Evolutionary conservation across 1,140 invertebrate genomes (phyloP), one percentile per base, ranked within the genome.

Genomic region (Hylaeus anthracinus): DNA sequence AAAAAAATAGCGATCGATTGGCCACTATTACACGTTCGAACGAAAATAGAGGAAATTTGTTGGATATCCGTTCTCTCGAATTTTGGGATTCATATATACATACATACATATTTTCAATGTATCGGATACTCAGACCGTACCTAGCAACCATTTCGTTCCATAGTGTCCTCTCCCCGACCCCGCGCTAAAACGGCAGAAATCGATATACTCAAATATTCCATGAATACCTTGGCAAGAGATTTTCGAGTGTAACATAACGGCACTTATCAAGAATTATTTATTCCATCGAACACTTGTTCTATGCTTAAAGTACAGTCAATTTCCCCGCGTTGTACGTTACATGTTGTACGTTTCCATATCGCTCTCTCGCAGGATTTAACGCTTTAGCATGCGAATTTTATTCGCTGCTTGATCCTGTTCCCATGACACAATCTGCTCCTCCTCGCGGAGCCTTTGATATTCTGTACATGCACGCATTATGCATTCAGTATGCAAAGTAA

Each of bases 151-250:
- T 76, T 76, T 39, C 48, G 65, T 43, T 58, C 53, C 64, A 69
- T 55, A 58, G 41, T 48, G 12, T 39, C 72, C 4, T 9, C 15
- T 1, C 9, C 39, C 8, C 64, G 12, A n/a, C n/a, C 8, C 12
- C 15, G 9, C 14, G 48, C 1, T 69, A 48, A 69, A 76, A 69
- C 15, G 65, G n/a, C 5, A 58, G 48, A 48, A 69, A 76, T 76
- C 74, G 74, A 76, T 76, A 67, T 39, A 76, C 74, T 76, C 26
- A 60, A 76, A 76, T 76, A 76, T 76, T 76, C 65, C 65, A 69
- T 76, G 74, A 76, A 76, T 76, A 76, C 55, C 26, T 9, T 5
- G 74, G n/a, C 14, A 56, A n/a, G 69, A 76, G 74, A 76, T 76
- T 76, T 76, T 65, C 53, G 0, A 48, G 53, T 6, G 55, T 53